Evolutionary conservation across 2,113 vertebrate genomes (phyloP), one percentile per base, ranked within the genome.

Genomic region (Garra rufa): DNA sequence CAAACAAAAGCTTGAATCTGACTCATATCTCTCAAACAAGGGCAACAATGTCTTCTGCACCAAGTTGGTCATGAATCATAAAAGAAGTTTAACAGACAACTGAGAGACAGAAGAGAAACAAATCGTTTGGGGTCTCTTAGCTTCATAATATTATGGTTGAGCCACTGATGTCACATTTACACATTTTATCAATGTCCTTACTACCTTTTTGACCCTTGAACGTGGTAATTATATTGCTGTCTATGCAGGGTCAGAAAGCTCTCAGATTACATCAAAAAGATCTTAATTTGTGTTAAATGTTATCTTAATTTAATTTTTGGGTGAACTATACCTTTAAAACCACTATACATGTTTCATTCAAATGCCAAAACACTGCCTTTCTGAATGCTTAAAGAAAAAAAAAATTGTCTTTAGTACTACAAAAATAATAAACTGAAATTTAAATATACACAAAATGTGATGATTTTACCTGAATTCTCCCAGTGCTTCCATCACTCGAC

Each of bases 401-500:
- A 63, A 17, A 7, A 0, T 2, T 26, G 50, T 55, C 11, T 3
- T 63, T 26, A 30, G 26, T 8, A 0, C 2, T 75, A 48, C 43
- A 46, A 28, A 52, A 55, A 34, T 21, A 17, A 24, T 38, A 5
- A 38, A 63, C 11, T 14, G 52, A n/a, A n/a, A 3, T 2, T 9
- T 2, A 57, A n/a, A 57, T 30, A 55, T 46, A 28, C 30, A 43
- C 9, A 21, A 55, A 76, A 5, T 34, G 26, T 76, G 17, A 38
- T 55, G 15, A 76, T 34, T 10, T 57, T 50, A 59, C 96, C 96
- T 95, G 94, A 97, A 97, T 87, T 96, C 96, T 88, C 94, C 93
- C 88, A 97, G 90, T 57, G 96, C 95, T 80, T 96, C 96, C 95
- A 96, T 97, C 83, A 97, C 92, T 82, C 93, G 93, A 90, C 95